Evolutionary conservation across 1,140 invertebrate species (phyloP).

Genomic region (Lineus longissimus): DNA sequence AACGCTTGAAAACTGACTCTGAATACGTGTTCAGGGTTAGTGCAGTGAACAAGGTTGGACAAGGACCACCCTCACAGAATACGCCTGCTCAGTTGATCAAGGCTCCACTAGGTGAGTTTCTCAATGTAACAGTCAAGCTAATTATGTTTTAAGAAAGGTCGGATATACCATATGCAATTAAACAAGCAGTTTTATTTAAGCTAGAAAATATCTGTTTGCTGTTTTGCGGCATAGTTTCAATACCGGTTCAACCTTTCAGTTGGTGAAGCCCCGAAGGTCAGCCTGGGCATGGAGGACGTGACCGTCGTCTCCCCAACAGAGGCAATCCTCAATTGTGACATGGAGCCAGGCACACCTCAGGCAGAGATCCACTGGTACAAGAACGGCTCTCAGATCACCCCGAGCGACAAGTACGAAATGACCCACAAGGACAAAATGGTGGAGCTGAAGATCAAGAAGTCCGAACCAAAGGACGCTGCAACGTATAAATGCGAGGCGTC

Average conservation of each 20-base stretch:
- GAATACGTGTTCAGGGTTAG: slow-evolving; percentile 95
- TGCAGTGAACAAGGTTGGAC: slow-evolving; percentile 73
- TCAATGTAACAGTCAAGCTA: too few relatives aligned
- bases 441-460: slow-evolving; percentile 40
- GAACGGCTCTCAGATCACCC: slow-evolving; percentile 30
- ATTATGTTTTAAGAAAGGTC: too few relatives aligned
- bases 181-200: too few relatives aligned
- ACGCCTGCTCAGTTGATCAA: slow-evolving; percentile 60
- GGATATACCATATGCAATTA: too few relatives aligned
- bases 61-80: slow-evolving; percentile 51
- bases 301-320: slow-evolving; percentile 41
- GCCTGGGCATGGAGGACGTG: slow-evolving; percentile 39
- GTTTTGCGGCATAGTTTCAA: too few relatives aligned
- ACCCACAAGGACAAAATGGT: slow-evolving; percentile 33
- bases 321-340: slow-evolving; percentile 46
- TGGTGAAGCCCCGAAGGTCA: slow-evolving; percentile 43
- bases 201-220: not conserved
- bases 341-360: slow-evolving; percentile 46
- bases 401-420: slow-evolving; percentile 39
- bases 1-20: slow-evolving; percentile 83
- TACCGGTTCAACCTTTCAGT: too few relatives aligned
- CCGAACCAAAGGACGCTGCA: slow-evolving; percentile 40
- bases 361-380: slow-evolving; percentile 48
- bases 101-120: slow-evolving; percentile 56
- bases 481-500: slow-evolving; percentile 43